These are phyloP conservation scores for Gryllus longicercus DNA, from an alignment of 2,888 invertebrate genomes.

Conservation along the genomic window DNA sequence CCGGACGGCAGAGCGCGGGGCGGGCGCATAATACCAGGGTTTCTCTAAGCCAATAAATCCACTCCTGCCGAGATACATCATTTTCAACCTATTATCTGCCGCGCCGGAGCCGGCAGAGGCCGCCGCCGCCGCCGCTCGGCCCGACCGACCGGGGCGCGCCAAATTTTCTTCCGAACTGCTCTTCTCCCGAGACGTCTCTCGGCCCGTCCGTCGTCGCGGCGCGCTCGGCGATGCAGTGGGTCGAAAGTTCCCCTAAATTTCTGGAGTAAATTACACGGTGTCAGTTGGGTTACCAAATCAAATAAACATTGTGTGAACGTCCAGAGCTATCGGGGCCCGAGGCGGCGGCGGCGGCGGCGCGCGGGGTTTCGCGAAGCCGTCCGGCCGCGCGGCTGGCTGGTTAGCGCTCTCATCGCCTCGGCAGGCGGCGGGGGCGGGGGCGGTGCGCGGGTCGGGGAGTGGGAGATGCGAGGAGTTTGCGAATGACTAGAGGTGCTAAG, in stretches of 20 bases:
- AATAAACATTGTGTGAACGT: slow-evolving; percentile 17
- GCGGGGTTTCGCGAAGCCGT: not conserved
- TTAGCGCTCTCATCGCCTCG: not conserved
- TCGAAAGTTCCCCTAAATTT: slow-evolving; percentile 17
- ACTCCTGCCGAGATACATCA: slow-evolving; percentile 32
- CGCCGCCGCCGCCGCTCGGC: too few relatives aligned
- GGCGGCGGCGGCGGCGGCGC: not conserved
- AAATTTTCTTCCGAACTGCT: not conserved
- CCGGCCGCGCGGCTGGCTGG: not conserved
- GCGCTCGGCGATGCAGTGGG: not conserved
- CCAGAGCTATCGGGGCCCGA: not conserved
- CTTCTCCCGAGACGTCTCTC: not conserved
- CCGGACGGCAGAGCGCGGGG: not conserved
- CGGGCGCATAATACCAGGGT: slow-evolving; percentile 28
- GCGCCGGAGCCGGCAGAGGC: not conserved
- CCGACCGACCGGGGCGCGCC: too few relatives aligned
- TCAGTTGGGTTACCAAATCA: slow-evolving; percentile 8
- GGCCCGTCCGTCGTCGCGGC: not conserved
- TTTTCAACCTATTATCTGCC: slow-evolving; percentile 32
- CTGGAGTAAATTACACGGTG: slow-evolving; percentile 1
- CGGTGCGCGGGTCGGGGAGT: not conserved
- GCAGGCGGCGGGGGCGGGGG: not conserved
- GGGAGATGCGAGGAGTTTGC: not conserved
- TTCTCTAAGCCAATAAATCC: slow-evolving; percentile 35
- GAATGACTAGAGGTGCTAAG: not conserved